phyloP scores from a whole-genome alignment of 2,797 vertebrate species.

The Smutsia gigantea region DNA sequence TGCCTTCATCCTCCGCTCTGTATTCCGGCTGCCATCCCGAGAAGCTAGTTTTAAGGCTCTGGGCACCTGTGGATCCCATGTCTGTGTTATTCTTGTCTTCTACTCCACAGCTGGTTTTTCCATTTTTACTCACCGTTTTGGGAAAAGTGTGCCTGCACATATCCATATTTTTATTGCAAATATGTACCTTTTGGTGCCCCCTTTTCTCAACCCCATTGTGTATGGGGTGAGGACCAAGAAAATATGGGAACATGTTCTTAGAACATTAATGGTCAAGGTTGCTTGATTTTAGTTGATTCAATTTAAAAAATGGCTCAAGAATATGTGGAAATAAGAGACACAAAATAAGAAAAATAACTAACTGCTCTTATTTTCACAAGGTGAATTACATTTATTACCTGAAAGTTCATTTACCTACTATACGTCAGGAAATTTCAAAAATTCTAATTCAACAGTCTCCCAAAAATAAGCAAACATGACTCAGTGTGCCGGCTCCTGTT shows the following conservation, averaged over 20 bases:
- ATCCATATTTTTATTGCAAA: conserved; percentile 67
- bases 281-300: not conserved
- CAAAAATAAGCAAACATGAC: not conserved
- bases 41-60: conserved; percentile 61
- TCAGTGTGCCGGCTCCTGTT: not conserved
- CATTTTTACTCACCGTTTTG: conserved; percentile 67
- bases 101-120: conserved; percentile 59
- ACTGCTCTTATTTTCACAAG: not conserved
- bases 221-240: conserved; percentile 65
- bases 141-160: conserved; percentile 53
- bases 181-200: conserved; percentile 64
- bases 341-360: not conserved
- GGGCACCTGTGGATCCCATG: conserved; percentile 55
- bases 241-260: conserved; percentile 21
- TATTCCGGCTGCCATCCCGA: conserved; percentile 34
- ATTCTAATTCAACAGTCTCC: not conserved
- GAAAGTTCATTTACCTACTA: not conserved
- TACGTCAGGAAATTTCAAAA: not conserved
- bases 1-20: conserved; percentile 33
- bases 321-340: not conserved
- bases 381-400: not conserved
- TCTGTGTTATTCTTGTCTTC: conserved; percentile 70
- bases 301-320: not conserved
- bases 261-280: not conserved
- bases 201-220: conserved; percentile 60